phyloP scores from a whole-genome alignment of 2,888 invertebrate genomes.

The Heterodera filipjevi region DNA sequence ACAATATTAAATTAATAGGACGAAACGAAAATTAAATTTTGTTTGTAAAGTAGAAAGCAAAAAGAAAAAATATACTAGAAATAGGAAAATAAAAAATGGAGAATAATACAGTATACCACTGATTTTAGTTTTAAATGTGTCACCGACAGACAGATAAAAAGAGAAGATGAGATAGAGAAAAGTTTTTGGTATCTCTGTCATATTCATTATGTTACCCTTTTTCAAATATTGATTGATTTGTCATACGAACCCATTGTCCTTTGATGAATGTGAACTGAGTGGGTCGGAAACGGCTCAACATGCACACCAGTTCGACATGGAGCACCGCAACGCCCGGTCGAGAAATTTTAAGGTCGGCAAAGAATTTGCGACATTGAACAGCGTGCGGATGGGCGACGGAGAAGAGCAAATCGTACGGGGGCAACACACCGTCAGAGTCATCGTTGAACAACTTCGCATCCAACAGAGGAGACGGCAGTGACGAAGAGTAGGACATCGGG shows the following conservation, averaged over 20 bases:
- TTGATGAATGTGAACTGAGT: constrained; percentile 27
- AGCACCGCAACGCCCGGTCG: constrained; percentile 32
- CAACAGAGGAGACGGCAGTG: constrained; percentile 3
- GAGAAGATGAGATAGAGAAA: too few relatives aligned
- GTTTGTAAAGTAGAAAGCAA: too few relatives aligned
- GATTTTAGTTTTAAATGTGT: too few relatives aligned
- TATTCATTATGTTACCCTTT: too few relatives aligned
- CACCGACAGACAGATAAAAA: too few relatives aligned
- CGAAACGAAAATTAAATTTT: too few relatives aligned
- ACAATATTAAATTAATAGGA: too few relatives aligned
- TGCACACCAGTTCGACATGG: constrained; percentile 38
- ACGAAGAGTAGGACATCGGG: neutral
- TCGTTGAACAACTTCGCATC: neutral
- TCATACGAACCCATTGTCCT: constrained; percentile 22
- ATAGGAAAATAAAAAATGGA: too few relatives aligned
- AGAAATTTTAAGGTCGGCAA: constrained; percentile 34
- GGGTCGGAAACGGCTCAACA: constrained; percentile 32
- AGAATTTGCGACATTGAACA: constrained; percentile 31
- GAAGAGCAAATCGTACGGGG: constrained; percentile 24
- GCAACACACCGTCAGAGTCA: constrained; percentile 4
- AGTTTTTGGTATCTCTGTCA: too few relatives aligned
- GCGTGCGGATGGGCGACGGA: neutral
- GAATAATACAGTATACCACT: too few relatives aligned
- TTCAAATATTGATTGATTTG: too few relatives aligned
- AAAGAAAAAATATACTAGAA: too few relatives aligned